These are phyloP conservation scores for Zoanthus sansibaricus DNA, from an alignment of 92 coral and sea anemone species.

Conservation along the genomic window DNA sequence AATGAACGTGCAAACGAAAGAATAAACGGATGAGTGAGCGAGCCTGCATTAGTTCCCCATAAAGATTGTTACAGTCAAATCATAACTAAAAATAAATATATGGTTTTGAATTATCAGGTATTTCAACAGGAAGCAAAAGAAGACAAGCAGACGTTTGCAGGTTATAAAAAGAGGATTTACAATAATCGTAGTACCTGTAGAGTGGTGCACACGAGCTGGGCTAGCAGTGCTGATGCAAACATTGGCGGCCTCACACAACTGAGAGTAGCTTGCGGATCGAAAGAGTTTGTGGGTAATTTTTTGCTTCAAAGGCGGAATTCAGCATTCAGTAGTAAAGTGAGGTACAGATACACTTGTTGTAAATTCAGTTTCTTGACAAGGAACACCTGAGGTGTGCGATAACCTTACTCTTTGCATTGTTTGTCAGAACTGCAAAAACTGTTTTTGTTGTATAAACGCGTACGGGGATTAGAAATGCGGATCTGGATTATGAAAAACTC, in stretches of 20 bases:
- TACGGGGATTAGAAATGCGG: no score
- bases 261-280: conserved; percentile 47
- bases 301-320: conserved; percentile 57
- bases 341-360: conserved; percentile 75
- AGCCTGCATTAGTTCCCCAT: background rate
- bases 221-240: conserved; percentile 56
- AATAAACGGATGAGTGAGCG: background rate
- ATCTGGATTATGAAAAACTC: no score
- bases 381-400: conserved; percentile 38
- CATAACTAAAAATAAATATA: background rate
- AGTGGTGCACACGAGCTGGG: conserved; percentile 58
- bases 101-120: background rate
- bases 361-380: conserved; percentile 55
- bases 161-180: background rate
- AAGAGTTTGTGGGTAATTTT: conserved; percentile 71
- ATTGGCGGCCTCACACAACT: conserved; percentile 66
- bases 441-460: no score
- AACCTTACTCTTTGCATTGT: background rate
- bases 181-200: conserved; percentile 64
- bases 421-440: background rate
- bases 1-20: background rate
- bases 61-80: background rate
- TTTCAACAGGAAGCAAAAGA: background rate
- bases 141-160: background rate
- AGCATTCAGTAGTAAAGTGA: conserved; percentile 46